phyloP scores from a whole-genome alignment of 2,888 invertebrate genomes.

The Teinopalpus imperialis region DNA sequence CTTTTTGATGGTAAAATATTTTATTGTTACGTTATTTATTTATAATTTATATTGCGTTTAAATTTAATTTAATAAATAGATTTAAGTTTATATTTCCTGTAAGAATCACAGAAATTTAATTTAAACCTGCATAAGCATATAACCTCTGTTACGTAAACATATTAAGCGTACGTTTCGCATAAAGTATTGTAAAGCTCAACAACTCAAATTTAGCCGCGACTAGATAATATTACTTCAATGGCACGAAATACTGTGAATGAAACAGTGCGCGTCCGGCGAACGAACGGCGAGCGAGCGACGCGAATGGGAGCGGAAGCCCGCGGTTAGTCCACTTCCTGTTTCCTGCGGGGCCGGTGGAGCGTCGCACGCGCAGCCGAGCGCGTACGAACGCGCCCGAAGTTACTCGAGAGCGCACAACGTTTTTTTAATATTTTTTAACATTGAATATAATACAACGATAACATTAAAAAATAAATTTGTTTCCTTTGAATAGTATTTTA shows the following conservation, averaged over 20 bases:
- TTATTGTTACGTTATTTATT: too few species aligned
- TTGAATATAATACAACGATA: too few species aligned
- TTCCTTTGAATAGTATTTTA: too few species aligned
- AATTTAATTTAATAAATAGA: too few species aligned
- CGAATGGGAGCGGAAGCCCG: conserved; percentile 81
- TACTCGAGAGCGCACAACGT: conserved; percentile 28
- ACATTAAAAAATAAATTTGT: too few species aligned
- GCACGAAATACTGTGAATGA: conserved; percentile 68
- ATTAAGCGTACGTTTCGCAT: conserved; percentile 45
- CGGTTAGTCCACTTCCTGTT: conserved; percentile 82
- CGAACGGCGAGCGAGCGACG: conserved; percentile 50
- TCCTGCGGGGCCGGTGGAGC: conserved; percentile 75
- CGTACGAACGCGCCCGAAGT: conserved; percentile 37
- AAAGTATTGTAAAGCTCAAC: conserved; percentile 38
- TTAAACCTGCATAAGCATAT: too few species aligned
- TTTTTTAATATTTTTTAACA: too few species aligned
- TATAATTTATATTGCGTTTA: too few species aligned
- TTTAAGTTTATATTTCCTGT: too few species aligned
- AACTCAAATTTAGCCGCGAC: conserved; percentile 32
- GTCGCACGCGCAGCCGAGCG: conserved; percentile 67
- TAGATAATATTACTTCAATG: conserved; percentile 59
- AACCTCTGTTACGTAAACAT: conserved; percentile 23
- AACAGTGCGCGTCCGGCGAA: conserved; percentile 58
- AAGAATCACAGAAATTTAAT: too few species aligned
- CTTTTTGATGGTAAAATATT: too few species aligned